Evolutionary conservation across 92 coral and sea anemone species (phyloP).

Genomic region (Porites rus): DNA sequence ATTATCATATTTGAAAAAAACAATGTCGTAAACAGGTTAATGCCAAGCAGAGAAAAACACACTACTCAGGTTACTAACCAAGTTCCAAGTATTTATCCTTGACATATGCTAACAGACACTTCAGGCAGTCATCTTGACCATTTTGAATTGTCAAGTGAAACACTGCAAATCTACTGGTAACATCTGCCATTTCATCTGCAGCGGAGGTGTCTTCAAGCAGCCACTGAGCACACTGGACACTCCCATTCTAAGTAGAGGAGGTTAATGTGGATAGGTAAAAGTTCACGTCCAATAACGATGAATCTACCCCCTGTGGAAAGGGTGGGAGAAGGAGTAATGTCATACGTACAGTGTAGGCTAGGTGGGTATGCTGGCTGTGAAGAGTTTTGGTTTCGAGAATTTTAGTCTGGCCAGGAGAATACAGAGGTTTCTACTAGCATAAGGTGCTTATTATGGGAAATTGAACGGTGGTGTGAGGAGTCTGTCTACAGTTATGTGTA

Average conservation of each 20-base stretch:
- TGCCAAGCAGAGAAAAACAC: not conserved
- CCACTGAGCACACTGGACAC: slow-evolving; percentile 84
- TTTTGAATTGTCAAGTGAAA: slow-evolving; percentile 77
- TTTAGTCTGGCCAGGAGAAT: no score
- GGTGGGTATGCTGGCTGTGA: no score
- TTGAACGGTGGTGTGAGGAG: no score
- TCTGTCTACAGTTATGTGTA: no score
- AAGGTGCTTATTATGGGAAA: no score
- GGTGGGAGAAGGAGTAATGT: no score
- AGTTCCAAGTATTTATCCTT: slow-evolving; percentile 52
- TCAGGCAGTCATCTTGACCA: slow-evolving; percentile 83
- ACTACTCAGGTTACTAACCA: slow-evolving; percentile 6
- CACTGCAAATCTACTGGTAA: slow-evolving; percentile 64
- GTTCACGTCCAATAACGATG: no score
- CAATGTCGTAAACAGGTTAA: not conserved
- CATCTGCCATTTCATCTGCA: slow-evolving; percentile 62
- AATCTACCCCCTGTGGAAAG: no score
- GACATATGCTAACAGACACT: slow-evolving; percentile 70
- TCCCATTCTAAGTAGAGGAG: slow-evolving; percentile 73
- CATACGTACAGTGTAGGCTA: no score
- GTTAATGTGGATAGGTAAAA: not conserved
- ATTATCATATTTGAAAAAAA: no score
- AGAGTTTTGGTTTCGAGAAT: no score
- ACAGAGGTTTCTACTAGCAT: no score
- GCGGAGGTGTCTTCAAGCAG: slow-evolving; percentile 78